Percentiles rank a stretch among this genome's conserved stretches.
These are phyloP conservation scores for Drosophila diplacantha DNA, from an alignment of 2,888 invertebrate species.

Conservation along the genomic window DNA sequence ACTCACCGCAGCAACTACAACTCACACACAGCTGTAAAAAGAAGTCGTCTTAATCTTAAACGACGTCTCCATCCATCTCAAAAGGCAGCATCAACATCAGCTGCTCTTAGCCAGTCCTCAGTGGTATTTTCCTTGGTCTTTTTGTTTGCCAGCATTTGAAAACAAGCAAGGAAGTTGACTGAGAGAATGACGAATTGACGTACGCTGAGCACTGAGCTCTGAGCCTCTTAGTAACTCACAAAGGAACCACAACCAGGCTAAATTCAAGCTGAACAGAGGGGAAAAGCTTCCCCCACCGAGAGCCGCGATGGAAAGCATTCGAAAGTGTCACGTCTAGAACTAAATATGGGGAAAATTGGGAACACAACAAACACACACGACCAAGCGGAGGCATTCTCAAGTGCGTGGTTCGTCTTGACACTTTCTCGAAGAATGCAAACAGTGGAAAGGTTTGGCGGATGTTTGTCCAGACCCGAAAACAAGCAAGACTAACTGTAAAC, in stretches of 20 bases:
- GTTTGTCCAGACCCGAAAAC: conserved; percentile 52
- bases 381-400: conserved; percentile 11
- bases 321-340: conserved; percentile 73
- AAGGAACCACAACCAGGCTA: conserved; percentile 37
- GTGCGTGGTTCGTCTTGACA: conserved; percentile 60
- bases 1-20: conserved; percentile 46
- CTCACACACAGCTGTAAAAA: conserved; percentile 64
- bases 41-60: conserved; percentile 74
- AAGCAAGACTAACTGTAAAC: conserved; percentile 58
- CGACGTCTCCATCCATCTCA: conserved; percentile 73
- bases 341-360: conserved; percentile 73
- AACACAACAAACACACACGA: conserved; percentile 39
- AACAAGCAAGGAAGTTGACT: conserved; percentile 59
- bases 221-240: conserved; percentile 45
- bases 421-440: conserved; percentile 69
- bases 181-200: conserved; percentile 60
- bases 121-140: conserved; percentile 25
- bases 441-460: conserved; percentile 55
- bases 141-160: conserved; percentile 68
- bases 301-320: conserved; percentile 59
- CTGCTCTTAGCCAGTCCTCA: conserved; percentile 65
- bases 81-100: conserved; percentile 56
- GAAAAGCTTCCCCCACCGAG: conserved; percentile 6
- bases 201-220: conserved; percentile 25
- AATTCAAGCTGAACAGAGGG: conserved; percentile 6